Percentiles rank a stretch among this genome's conserved stretches.
Evolutionary conservation across 2,888 invertebrate genomes (phyloP).

Genomic region (Cyclophora punctaria): DNA sequence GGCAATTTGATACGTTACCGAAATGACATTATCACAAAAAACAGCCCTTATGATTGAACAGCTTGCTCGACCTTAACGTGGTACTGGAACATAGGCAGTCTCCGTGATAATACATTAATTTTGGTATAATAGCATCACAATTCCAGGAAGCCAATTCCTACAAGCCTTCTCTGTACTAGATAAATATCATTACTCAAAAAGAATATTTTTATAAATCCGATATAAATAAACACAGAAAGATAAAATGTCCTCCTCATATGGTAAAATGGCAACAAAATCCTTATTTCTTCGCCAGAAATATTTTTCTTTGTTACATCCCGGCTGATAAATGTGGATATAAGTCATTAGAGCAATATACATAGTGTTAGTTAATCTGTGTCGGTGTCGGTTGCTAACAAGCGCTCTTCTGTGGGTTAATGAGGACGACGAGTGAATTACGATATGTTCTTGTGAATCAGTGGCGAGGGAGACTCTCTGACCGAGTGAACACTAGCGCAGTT

Average conservation of each 20-base stretch:
- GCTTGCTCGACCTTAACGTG: too few relatives aligned
- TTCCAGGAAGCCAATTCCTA: not conserved
- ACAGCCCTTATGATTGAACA: too few relatives aligned
- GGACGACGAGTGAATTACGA: not conserved
- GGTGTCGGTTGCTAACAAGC: not conserved
- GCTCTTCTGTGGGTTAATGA: not conserved
- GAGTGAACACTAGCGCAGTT: too few relatives aligned
- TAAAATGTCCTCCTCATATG: too few relatives aligned
- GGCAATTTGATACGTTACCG: too few relatives aligned
- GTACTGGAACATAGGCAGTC: too few relatives aligned
- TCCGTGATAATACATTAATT: too few relatives aligned
- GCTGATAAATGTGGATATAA: not conserved
- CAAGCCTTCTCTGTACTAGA: not conserved
- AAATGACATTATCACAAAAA: too few relatives aligned
- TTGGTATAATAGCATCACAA: not conserved
- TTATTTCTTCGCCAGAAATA: too few relatives aligned
- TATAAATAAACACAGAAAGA: not conserved
- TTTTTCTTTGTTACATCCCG: not conserved
- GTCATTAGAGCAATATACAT: not conserved
- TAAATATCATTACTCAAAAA: too few relatives aligned
- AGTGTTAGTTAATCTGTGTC: not conserved
- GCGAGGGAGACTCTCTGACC: too few relatives aligned
- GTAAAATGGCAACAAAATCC: too few relatives aligned
- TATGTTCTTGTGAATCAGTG: not conserved
- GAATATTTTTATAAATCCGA: not conserved